These are phyloP conservation scores for Falco berigora DNA, from an alignment of 2,797 vertebrate genomes.

Conservation along the genomic window DNA sequence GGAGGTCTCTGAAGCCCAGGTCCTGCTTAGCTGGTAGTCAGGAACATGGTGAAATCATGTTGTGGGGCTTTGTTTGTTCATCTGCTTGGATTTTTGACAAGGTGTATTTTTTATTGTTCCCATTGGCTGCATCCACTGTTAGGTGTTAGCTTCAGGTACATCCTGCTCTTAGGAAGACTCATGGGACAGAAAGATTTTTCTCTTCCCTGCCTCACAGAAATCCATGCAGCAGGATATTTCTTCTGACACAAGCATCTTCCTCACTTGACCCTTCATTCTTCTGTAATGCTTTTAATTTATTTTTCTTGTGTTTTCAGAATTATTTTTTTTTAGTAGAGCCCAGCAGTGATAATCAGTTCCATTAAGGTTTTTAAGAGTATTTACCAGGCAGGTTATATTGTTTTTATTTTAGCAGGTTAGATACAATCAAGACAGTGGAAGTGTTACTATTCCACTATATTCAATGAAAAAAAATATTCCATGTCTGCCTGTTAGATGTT, in stretches of 20 bases:
- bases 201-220: neutral
- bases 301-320: neutral
- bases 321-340: neutral
- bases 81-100: neutral
- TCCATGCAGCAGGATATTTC: neutral
- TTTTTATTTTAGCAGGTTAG: neutral
- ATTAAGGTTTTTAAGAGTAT: neutral
- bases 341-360: neutral
- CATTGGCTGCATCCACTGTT: neutral
- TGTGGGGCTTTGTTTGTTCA: neutral
- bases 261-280: neutral
- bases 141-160: neutral
- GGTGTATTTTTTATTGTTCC: neutral
- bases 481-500: neutral
- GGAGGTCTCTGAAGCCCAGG: neutral
- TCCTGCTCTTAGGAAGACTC: neutral
- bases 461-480: neutral
- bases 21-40: neutral
- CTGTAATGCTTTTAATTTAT: neutral
- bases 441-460: neutral
- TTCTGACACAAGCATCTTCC: neutral
- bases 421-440: neutral
- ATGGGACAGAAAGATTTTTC: neutral
- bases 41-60: rapidly evolving
- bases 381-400: neutral